phyloP scores from a whole-genome alignment of 1,140 invertebrate species.

The Diorhabda elongata region DNA sequence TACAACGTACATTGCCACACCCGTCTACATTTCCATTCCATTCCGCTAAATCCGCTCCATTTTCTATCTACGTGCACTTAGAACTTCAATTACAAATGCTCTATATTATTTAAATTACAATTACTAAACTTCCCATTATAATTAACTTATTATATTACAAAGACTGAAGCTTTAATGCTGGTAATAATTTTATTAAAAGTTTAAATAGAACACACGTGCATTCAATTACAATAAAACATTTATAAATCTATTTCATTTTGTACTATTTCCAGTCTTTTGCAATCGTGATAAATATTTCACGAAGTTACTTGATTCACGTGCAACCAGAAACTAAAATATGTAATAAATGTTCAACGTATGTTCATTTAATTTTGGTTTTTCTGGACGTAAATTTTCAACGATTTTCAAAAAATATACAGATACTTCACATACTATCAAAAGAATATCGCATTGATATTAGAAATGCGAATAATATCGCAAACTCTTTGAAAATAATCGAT shows the following conservation, averaged over 20 bases:
- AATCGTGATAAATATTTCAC: slow-evolving; percentile 33
- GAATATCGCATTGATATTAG: too few species aligned
- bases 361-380: too few species aligned
- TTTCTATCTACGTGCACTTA: slow-evolving; percentile 18
- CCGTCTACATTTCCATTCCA: background rate
- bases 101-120: slow-evolving; percentile 46
- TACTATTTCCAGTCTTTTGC: slow-evolving; percentile 31
- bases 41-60: slow-evolving; percentile 7
- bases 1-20: background rate
- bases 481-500: too few species aligned
- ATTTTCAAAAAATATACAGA: too few species aligned
- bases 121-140: slow-evolving; percentile 41
- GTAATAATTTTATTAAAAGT: slow-evolving; percentile 45
- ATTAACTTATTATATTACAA: slow-evolving; percentile 43
- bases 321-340: slow-evolving; percentile 8
- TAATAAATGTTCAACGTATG: slow-evolving; percentile 3
- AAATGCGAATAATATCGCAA: too few species aligned
- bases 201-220: slow-evolving; percentile 42
- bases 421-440: too few species aligned
- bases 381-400: too few species aligned
- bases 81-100: slow-evolving; percentile 40
- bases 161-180: slow-evolving; percentile 40
- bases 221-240: slow-evolving; percentile 44
- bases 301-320: slow-evolving; percentile 23
- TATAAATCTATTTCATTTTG: slow-evolving; percentile 39